Evolutionary conservation across 2,797 vertebrate genomes (phyloP), one percentile per base, ranked within the genome.

Genomic region (Hylomyscus alleni): DNA sequence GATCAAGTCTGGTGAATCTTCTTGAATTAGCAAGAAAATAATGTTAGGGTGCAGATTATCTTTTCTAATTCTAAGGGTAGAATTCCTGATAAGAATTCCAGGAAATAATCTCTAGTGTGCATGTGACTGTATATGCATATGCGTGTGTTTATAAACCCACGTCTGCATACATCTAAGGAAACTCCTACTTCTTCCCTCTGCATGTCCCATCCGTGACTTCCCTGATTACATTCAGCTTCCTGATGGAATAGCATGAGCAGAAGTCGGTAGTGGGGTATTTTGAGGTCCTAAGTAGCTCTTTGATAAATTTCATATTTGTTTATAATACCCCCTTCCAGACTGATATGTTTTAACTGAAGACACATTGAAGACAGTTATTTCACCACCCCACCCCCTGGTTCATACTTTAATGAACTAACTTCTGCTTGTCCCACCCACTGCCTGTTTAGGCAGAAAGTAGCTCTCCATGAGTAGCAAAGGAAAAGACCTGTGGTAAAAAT

Each of bases 121-220:
- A 62, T 62, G 26, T 62, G 6, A 6, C 11, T 26, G 3, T 26
- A 24, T 60, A 4, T 9, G 10, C 11, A 11, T 60, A 2, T 60
- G 20, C 26, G 24, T 62, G 24, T 62, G 15, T 15, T 31, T 78
- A 69, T 60, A 40, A 77, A 77, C 8, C 20, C 50, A 90, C 8
- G 47, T 20, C 19, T 67, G 4, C 17, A 14, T 47, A 19, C 12
- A 52, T 17, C 15, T 81, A 52, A 77, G 29, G 54, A 15, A 96
- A 69, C 26, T n/a, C 58, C 24, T 67, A 19, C 81, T 80, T 44
- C 14, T 52, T 19, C 29, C 4, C 9, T 37, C 20, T 54, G 10
- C 2, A 8, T 29, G 24, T 56, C 10, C 1, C 31, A 31, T 29
- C 19, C 0, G 12, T 58, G 8, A 0, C 3, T 14, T 0, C 2